Base-by-base conservation (phyloP, 2,797 vertebrate genomes). In the Periparus ater region DNA sequence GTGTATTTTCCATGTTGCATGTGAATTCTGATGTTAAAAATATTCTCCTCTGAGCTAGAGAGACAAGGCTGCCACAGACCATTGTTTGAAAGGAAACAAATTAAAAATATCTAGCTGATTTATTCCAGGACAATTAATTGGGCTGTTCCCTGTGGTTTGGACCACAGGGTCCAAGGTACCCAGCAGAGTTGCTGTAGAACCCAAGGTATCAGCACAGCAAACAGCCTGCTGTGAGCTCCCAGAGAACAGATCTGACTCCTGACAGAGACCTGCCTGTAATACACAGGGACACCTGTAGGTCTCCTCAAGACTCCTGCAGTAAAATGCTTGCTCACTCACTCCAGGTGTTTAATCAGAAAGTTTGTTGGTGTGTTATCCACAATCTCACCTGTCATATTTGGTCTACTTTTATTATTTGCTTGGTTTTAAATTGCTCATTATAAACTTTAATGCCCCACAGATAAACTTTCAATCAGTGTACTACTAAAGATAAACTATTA, bases 401-500 rank as follows among this genome's bases (percentile, higher is more conserved):
- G 11, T 54, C 17, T 68, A 36, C 60, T 88, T 84, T 86, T 76
- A 67, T 75, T 70, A 66, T n/a, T 45, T 85, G 14, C 53, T 75
- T 86, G 40, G 67, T 78, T 92, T 92, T 44, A 55, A 89, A 63
- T 40, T 60, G 17, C 47, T 88, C 29, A 30, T 81, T 61, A 62
- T 38, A 38, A 85, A 51, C 4, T 89, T 81, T 25, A 88, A 67
- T 79, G 32, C 7, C 32, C 29, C 1, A 4, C 65, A 91, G 68
- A 83, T 71, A 85, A 83, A 48, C 9, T 90, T 89, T 61, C 58
- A 42, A 53, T 45, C 26, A 53, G 26, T 18, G 11, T 36, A 54
- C 36, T 65, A 17, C 50, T 88, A 13, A 79, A 93, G 77, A 68
- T 79, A 79, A 97, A 70, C 76, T 78, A 82, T 71, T 76, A 79